Evolutionary conservation across 2,888 invertebrate species (phyloP), one percentile per base, ranked within the genome.

Genomic region (Apodemia hepburni): DNA sequence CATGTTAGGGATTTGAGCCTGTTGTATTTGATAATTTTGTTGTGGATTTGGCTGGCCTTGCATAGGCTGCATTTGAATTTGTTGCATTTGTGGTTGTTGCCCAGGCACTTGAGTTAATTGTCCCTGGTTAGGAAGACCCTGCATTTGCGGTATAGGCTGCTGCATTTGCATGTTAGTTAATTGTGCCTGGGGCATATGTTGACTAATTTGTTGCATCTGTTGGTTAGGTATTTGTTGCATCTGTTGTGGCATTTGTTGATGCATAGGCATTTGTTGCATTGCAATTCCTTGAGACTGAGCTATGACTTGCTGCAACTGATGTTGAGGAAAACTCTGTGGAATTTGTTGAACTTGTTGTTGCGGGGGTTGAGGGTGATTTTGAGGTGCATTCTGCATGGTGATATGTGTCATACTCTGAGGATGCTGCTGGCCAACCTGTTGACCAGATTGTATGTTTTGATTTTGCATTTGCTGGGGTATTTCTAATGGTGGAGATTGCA

Each of bases 371-470:
- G 83, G 84, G 67, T 84, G 88, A 70, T 69, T 83, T 65, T 84
- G 86, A 17, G 81, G 74, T 51, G 87, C 74, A 75, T 85, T 89
- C 68, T 90, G 91, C 86, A 91, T 85, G 58, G 87, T 87, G 63
- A 92, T 88, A 72, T 92, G 92, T 22, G 90, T 89, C 92, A 92
- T 91, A 68, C 92, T 92, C 71, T 92, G 92, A 22, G 91, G 87
- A 66, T 92, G 92, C 65, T 89, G 92, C 70, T 88, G 90, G 5
- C 79, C 84, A 64, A 91, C 90, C 70, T 87, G 87, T 73, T 89
- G 91, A 63, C 76, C 81, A 27, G 78, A 70, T 68, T 86, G 87
- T 77, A 90, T 79, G 62, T 80, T 87, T 67, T 87, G 91, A 73
- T 84, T 86, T 73, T 83, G 80, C 83, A 90, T 87, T 70, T 92